Conservation (phyloP, 92 coral and sea anemone genomes). For the Porites evermanni region DNA sequence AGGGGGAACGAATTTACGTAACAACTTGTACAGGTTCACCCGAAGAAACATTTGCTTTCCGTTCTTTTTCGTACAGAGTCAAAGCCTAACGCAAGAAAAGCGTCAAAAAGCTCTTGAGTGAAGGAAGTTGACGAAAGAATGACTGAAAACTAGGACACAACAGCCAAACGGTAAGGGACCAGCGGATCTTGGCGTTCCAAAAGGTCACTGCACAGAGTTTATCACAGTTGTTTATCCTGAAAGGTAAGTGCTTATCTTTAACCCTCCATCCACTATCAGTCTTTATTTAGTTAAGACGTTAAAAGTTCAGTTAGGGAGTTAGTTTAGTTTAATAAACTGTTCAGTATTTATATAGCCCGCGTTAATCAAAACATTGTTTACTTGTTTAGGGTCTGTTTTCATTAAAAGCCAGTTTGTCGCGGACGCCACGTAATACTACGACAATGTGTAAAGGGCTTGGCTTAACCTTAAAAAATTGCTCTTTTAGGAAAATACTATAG, state of each 20-base stretch:
- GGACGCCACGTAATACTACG: not conserved
- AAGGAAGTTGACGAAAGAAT: slow-evolving; percentile 6
- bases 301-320: not conserved
- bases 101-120: not conserved
- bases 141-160: slow-evolving; percentile 11
- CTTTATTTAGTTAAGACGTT: no score
- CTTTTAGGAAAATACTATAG: not conserved
- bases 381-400: not conserved
- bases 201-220: not conserved
- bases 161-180: slow-evolving; percentile 18
- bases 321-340: not conserved
- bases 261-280: not conserved
- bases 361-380: slow-evolving; percentile 13
- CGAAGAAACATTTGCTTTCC: not conserved
- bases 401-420: not conserved
- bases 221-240: not conserved
- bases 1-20: slow-evolving; percentile 1
- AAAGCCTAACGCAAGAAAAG: not conserved
- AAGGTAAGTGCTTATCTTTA: slow-evolving; percentile 19
- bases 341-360: not conserved
- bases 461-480: not conserved
- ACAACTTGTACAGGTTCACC: slow-evolving; percentile 5
- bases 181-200: not conserved
- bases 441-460: not conserved
- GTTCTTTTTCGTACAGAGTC: slow-evolving; percentile 3